Evolutionary conservation across 2,797 vertebrate genomes (phyloP).

Genomic region (Hemibagrus guttatus): DNA sequence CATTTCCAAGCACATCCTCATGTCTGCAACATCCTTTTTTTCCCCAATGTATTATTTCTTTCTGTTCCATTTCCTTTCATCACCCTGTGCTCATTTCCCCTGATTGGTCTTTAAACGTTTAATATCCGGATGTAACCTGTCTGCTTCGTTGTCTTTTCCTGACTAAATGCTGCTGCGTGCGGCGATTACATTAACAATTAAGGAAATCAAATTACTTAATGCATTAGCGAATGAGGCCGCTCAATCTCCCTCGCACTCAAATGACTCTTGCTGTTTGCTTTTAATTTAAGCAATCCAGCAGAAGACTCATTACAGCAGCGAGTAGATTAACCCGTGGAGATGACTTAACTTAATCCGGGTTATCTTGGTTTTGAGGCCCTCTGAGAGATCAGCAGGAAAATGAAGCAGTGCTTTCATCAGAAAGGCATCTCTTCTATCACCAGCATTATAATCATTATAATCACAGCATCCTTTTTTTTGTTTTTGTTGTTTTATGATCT

Average conservation of each 20-base stretch:
- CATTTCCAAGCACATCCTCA: not conserved
- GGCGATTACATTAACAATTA: slow-evolving; percentile 68
- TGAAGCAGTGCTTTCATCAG: slow-evolving; percentile 58
- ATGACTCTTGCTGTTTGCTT: slow-evolving; percentile 80
- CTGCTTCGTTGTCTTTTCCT: slow-evolving; percentile 69
- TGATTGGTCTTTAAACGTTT: slow-evolving; percentile 53
- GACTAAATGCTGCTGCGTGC: slow-evolving; percentile 61
- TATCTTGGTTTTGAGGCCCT: slow-evolving; percentile 75
- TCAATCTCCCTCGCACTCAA: slow-evolving; percentile 62
- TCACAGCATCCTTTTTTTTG: not conserved
- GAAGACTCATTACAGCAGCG: slow-evolving; percentile 78
- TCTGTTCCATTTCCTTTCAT: slow-evolving; percentile 21
- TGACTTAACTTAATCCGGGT: slow-evolving; percentile 75
- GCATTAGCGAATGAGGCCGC: slow-evolving; percentile 69
- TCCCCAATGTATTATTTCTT: slow-evolving; percentile 13
- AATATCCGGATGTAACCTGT: slow-evolving; percentile 69
- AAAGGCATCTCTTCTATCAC: not conserved
- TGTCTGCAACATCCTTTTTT: not conserved
- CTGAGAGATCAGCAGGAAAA: slow-evolving; percentile 70
- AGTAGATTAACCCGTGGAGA: slow-evolving; percentile 74
- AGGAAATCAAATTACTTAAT: slow-evolving; percentile 78
- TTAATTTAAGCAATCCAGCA: slow-evolving; percentile 80
- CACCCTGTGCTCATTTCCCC: slow-evolving; percentile 33
- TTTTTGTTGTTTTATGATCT: not conserved
- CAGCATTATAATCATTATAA: not conserved